Evolutionary conservation across 2,888 invertebrate genomes (phyloP).

Genomic region (Lasiommata megera): DNA sequence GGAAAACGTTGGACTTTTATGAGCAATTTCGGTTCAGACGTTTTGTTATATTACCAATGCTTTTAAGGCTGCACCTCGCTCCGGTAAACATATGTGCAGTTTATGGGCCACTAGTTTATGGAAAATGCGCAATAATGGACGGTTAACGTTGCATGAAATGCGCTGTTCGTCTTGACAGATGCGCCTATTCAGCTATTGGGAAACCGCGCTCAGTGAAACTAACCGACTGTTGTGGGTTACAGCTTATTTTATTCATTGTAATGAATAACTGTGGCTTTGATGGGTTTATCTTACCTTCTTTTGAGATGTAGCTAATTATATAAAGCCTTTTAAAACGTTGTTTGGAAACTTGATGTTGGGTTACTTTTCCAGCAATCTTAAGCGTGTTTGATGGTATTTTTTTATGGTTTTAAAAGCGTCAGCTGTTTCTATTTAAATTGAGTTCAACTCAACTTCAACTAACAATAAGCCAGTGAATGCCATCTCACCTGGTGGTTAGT

Average conservation of each 20-base stretch:
- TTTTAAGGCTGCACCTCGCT: conserved; percentile 79
- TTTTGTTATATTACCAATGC: conserved; percentile 82
- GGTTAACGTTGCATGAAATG: conserved; percentile 48
- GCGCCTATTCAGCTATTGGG: conserved; percentile 50
- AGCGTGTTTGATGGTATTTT: too few species aligned
- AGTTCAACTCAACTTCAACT: too few species aligned
- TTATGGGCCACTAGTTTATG: conserved; percentile 74
- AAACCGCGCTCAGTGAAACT: conserved; percentile 26
- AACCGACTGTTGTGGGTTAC: conserved; percentile 6
- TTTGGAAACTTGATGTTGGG: too few species aligned
- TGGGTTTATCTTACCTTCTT: neutral
- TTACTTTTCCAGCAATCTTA: too few species aligned
- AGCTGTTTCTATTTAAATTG: too few species aligned
- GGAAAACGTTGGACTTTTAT: conserved; percentile 81
- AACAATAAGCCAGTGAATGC: too few species aligned
- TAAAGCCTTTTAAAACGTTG: too few species aligned
- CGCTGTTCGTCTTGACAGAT: conserved; percentile 43
- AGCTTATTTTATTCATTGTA: conserved; percentile 6
- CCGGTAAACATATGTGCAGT: conserved; percentile 76
- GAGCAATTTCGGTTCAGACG: conserved; percentile 81
- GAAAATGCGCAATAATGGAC: conserved; percentile 67
- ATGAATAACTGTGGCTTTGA: neutral
- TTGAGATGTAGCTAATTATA: too few species aligned
- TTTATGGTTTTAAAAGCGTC: too few species aligned
- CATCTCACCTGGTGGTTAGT: too few species aligned